phyloP scores from a whole-genome alignment of 2,113 vertebrate species.

The Oryzias melastigma region DNA sequence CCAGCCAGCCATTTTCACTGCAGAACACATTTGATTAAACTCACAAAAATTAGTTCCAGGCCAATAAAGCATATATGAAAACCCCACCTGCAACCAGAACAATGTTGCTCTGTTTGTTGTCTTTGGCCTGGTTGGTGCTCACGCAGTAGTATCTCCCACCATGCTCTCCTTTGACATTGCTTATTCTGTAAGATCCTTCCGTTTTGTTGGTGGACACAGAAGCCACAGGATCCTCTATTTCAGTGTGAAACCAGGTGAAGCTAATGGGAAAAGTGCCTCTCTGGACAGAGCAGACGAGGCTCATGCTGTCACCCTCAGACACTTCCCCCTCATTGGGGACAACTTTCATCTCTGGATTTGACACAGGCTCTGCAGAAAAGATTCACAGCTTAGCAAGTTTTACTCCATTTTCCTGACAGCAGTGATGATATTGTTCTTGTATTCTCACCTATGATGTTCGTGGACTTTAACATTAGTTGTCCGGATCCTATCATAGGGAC shows the following conservation, averaged over 20 bases:
- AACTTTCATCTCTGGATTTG: constrained; percentile 42
- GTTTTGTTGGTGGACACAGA: not conserved
- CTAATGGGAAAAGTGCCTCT: constrained; percentile 64
- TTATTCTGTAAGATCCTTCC: constrained; percentile 25
- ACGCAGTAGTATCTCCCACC: constrained; percentile 66
- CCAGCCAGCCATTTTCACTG: constrained; percentile 75
- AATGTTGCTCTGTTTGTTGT: constrained; percentile 12
- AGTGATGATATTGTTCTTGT: not conserved
- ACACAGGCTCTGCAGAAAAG: constrained; percentile 63
- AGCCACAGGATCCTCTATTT: not conserved
- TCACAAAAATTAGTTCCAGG: not conserved
- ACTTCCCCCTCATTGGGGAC: constrained; percentile 5
- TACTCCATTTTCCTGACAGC: not conserved
- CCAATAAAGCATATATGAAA: not conserved
- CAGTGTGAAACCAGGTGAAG: constrained; percentile 62
- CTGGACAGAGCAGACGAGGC: constrained; percentile 55
- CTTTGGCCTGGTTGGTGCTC: constrained; percentile 53
- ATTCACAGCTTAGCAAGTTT: not conserved
- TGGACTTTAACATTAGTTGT: constrained; percentile 9
- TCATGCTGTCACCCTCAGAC: constrained; percentile 59
- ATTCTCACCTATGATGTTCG: constrained; percentile 63
- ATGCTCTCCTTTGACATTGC: constrained; percentile 26
- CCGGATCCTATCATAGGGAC: not conserved
- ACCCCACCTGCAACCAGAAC: constrained; percentile 56
- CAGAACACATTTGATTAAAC: constrained; percentile 22